These are phyloP conservation scores for Scophthalmus maximus DNA, from an alignment of 2,113 vertebrate genomes.

Conservation along the genomic window DNA sequence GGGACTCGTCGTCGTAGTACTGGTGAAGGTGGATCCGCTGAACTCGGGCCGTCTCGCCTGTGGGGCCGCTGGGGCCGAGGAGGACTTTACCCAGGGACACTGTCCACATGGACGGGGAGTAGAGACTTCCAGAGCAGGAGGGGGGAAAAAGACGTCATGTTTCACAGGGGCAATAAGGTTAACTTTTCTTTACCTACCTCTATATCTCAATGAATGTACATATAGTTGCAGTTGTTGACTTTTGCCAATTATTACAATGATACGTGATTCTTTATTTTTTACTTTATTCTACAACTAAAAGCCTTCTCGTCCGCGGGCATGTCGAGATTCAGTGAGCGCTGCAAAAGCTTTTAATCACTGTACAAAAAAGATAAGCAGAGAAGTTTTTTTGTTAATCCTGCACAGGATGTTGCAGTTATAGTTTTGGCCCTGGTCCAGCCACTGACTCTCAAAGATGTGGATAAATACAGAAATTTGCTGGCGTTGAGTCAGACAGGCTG, in stretches of 20 bases:
- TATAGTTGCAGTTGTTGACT: too few relatives aligned
- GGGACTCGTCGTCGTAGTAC: constrained; percentile 88
- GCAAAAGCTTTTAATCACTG: too few relatives aligned
- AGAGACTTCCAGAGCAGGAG: constrained; percentile 76
- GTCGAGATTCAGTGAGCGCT: too few relatives aligned
- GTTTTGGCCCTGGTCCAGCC: constrained; percentile 17
- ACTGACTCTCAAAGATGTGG: neutral
- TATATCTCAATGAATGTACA: too few relatives aligned
- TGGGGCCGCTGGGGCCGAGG: constrained; percentile 81
- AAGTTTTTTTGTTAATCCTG: neutral
- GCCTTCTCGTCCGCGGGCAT: too few relatives aligned
- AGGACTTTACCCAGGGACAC: constrained; percentile 89
- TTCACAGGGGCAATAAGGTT: neutral
- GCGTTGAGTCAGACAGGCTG: constrained; percentile 17
- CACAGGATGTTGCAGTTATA: constrained; percentile 15
- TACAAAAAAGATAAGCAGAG: neutral
- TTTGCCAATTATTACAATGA: too few relatives aligned
- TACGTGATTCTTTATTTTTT: too few relatives aligned
- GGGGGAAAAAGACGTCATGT: neutral
- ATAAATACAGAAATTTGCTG: constrained; percentile 22
- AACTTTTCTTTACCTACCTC: neutral
- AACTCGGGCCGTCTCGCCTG: constrained; percentile 88
- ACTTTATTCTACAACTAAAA: too few relatives aligned
- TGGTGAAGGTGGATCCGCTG: constrained; percentile 88
- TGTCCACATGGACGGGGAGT: constrained; percentile 88